These are phyloP conservation scores for Diorhabda sublineata DNA, from an alignment of 1,140 invertebrate genomes.

Conservation along the genomic window DNA sequence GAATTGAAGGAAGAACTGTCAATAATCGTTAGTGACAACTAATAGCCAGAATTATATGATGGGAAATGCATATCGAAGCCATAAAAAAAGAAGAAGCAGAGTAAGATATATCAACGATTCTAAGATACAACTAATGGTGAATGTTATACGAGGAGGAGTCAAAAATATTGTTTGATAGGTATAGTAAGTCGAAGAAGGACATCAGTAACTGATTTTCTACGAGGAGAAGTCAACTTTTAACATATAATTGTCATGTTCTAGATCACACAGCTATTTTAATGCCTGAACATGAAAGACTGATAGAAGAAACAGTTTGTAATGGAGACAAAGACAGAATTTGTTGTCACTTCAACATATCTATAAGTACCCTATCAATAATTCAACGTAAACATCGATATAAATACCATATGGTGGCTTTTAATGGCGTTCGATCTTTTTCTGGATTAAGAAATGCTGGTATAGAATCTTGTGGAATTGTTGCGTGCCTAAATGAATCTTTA, in stretches of 20 bases:
- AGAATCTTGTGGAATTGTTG: slow-evolving; percentile 51
- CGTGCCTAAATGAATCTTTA: slow-evolving; percentile 48
- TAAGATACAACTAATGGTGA: too few species aligned
- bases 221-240: too few species aligned
- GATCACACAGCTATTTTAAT: slow-evolving; percentile 23
- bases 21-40: too few species aligned
- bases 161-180: too few species aligned
- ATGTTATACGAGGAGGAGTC: too few species aligned
- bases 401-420: slow-evolving; percentile 49
- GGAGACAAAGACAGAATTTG: slow-evolving; percentile 19
- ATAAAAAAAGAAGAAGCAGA: too few species aligned
- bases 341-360: slow-evolving; percentile 25
- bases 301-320: slow-evolving; percentile 21
- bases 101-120: too few species aligned
- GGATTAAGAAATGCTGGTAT: slow-evolving; percentile 45
- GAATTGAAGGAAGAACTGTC: too few species aligned
- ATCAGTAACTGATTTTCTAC: too few species aligned
- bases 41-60: too few species aligned
- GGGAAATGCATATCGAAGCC: too few species aligned
- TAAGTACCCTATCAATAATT: slow-evolving; percentile 5
- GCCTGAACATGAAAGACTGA: slow-evolving; percentile 9
- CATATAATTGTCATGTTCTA: slow-evolving; percentile 6
- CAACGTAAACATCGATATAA: slow-evolving; percentile 21
- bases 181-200: too few species aligned
- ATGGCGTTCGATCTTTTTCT: slow-evolving; percentile 47